A percentile compares a stretch with the other conserved stretches of the same genome.
phyloP scores from a whole-genome alignment of 2,888 invertebrate species.

The Ectemnius lituratus region DNA sequence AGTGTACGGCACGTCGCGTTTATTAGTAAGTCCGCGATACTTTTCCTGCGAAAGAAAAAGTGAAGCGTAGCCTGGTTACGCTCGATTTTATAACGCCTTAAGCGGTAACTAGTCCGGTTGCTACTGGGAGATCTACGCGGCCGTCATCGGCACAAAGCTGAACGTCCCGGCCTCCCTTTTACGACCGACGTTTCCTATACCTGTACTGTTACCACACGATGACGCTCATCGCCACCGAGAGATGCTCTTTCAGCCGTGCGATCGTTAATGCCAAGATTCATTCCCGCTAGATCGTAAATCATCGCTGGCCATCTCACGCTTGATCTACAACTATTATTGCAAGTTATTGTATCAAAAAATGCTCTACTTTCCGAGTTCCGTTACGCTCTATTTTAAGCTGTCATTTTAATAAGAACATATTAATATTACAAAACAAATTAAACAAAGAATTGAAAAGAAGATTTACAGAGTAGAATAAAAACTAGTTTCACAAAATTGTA shows the following conservation, averaged over 20 bases:
- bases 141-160: conserved; percentile 55
- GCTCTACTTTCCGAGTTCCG: no score
- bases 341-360: background rate
- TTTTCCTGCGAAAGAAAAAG: conserved; percentile 66
- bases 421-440: no score
- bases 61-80: conserved; percentile 66
- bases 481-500: no score
- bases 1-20: conserved; percentile 10
- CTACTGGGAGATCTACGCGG: conserved; percentile 52
- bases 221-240: conserved; percentile 52
- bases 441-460: no score
- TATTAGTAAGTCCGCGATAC: conserved; percentile 43
- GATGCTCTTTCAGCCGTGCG: conserved; percentile 9
- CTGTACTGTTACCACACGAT: conserved; percentile 47
- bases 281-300: conserved; percentile 12
- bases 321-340: background rate
- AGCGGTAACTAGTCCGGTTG: conserved; percentile 71
- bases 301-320: background rate
- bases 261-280: conserved; percentile 37
- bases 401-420: no score
- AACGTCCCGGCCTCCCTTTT: conserved; percentile 50
- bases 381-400: no score
- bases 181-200: conserved; percentile 46
- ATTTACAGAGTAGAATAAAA: no score
- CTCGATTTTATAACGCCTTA: conserved; percentile 73